Percentiles rank a stretch among this genome's conserved stretches.
phyloP scores from a whole-genome alignment of 2,113 vertebrate species.

The Nothoprocta pentlandii region DNA sequence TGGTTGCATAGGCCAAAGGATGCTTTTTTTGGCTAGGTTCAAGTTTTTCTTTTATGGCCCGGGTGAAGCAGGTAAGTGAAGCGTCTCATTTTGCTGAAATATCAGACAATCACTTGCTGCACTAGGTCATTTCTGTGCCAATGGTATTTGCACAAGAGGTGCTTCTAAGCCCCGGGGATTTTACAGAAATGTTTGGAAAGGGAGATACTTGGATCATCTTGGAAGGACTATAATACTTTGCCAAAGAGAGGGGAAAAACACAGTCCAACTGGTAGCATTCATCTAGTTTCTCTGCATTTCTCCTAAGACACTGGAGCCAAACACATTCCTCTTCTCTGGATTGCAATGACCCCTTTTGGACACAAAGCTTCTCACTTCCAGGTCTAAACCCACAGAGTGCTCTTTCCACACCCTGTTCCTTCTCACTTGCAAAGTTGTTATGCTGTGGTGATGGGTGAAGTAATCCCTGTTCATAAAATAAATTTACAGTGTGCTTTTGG shows the following conservation, averaged over 20 bases:
- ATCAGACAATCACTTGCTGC: neutral
- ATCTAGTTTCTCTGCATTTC: neutral
- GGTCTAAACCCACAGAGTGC: fast-evolving
- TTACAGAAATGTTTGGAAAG: neutral
- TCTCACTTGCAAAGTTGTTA: neutral
- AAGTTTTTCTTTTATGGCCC: neutral
- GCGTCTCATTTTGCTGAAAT: fast-evolving
- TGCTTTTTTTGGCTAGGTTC: neutral
- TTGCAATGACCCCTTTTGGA: neutral
- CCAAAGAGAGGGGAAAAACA: neutral
- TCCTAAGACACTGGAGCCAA: neutral
- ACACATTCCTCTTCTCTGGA: neutral
- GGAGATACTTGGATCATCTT: neutral
- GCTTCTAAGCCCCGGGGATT: neutral
- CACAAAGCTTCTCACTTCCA: neutral
- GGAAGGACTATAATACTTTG: neutral
- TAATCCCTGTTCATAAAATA: neutral
- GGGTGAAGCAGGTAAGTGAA: neutral
- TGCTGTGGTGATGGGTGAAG: neutral
- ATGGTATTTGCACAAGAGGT: fast-evolving
- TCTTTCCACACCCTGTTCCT: neutral
- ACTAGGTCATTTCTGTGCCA: neutral
- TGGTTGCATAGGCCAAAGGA: neutral
- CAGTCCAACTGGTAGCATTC: neutral
- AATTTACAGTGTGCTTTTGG: neutral